A percentile compares a stretch with the other conserved stretches of the same genome.
phyloP scores from a whole-genome alignment of 2,888 invertebrate species.

The Anodontia alba region DNA sequence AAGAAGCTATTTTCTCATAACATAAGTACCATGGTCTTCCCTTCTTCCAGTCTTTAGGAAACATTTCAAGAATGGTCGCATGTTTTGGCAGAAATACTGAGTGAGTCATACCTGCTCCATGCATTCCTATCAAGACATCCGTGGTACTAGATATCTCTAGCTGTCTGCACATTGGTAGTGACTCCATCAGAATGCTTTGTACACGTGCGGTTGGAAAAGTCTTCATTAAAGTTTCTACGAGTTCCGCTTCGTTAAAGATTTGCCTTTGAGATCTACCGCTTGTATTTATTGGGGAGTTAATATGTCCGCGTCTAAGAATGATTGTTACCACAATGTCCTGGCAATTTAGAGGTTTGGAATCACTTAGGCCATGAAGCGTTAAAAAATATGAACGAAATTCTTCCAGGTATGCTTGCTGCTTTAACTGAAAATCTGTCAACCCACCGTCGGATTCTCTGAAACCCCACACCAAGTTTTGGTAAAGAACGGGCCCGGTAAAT shows the following conservation, averaged over 20 bases:
- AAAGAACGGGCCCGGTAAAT: conserved; percentile 52
- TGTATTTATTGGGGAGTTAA: conserved; percentile 79
- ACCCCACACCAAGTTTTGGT: conserved; percentile 65
- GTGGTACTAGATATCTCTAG: conserved; percentile 68
- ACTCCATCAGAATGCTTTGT: conserved; percentile 72
- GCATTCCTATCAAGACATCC: conserved; percentile 80
- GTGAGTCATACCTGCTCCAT: conserved; percentile 81
- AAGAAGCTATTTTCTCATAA: conserved; percentile 73
- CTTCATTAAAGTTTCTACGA: conserved; percentile 53
- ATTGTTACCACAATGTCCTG: conserved; percentile 64
- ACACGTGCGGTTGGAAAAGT: conserved; percentile 58
- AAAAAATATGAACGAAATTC: conserved; percentile 76
- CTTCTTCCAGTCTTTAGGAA: conserved; percentile 66
- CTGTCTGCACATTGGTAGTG: conserved; percentile 71
- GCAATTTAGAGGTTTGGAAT: conserved; percentile 59
- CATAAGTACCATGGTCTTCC: conserved; percentile 64
- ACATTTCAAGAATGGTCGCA: conserved; percentile 75
- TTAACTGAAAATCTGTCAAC: conserved; percentile 60
- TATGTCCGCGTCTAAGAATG: conserved; percentile 74
- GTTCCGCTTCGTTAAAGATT: conserved; percentile 75
- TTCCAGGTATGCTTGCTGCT: conserved; percentile 65
- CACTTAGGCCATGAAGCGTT: conserved; percentile 46
- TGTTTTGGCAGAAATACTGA: conserved; percentile 74
- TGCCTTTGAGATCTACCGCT: conserved; percentile 73
- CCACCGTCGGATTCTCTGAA: conserved; percentile 70